Evolutionary conservation across 2,113 vertebrate genomes (phyloP).

Genomic region (Oceanites oceanicus): DNA sequence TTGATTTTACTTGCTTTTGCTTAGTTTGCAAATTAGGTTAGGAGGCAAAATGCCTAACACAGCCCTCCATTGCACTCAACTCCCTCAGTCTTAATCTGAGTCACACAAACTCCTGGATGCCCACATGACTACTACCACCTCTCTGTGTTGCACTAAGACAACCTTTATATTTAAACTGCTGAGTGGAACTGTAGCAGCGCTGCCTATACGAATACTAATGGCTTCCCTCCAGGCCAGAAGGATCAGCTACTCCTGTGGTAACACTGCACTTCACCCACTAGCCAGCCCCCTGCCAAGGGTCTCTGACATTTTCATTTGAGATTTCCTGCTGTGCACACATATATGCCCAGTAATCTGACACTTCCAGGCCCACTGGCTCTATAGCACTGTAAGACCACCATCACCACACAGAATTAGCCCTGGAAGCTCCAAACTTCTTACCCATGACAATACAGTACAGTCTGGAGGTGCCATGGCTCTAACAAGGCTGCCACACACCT

Average conservation of each 20-base stretch:
- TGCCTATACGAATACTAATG: background rate
- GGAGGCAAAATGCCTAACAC: background rate
- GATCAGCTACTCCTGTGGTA: background rate
- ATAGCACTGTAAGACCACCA: background rate
- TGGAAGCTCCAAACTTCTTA: background rate
- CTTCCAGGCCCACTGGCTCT: background rate
- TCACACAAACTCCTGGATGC: background rate
- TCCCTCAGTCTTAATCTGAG: background rate
- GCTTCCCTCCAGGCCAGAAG: background rate
- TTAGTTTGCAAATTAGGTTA: background rate
- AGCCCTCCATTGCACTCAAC: background rate
- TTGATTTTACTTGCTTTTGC: background rate
- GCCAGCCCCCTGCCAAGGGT: background rate
- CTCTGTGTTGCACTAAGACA: background rate
- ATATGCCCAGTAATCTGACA: background rate
- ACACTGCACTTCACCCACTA: background rate
- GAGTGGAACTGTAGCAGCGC: background rate
- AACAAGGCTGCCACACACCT: background rate
- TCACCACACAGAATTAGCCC: background rate
- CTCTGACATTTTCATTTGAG: rapidly evolving
- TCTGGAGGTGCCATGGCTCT: background rate
- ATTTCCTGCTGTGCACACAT: background rate
- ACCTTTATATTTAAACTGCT: background rate
- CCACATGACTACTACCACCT: background rate
- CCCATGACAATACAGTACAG: background rate